These are phyloP conservation scores for Drosophila fuyamai DNA, from an alignment of 1,140 invertebrate species.

Conservation along the genomic window DNA sequence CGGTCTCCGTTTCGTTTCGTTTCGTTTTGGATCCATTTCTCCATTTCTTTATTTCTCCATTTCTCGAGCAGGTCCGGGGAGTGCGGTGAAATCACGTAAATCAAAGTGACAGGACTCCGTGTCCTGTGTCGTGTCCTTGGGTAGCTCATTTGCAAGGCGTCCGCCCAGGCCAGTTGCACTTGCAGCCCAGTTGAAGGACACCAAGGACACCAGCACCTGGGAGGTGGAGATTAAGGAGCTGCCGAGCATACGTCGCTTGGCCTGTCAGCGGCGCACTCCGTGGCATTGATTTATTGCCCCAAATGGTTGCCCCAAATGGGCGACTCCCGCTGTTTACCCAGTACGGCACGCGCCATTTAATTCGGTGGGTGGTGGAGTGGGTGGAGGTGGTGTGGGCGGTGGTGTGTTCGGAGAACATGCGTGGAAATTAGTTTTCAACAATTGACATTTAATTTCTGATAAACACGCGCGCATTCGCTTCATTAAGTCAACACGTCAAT, in stretches of 20 bases:
- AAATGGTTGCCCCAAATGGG: conserved; percentile 6
- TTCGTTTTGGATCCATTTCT: no score
- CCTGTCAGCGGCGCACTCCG: conserved; percentile 58
- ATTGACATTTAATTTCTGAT: conserved; percentile 84
- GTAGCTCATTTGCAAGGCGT: conserved; percentile 31
- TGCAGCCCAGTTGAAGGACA: conserved; percentile 31
- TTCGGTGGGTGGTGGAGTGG: conserved; percentile 4
- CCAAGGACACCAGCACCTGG: conserved; percentile 14
- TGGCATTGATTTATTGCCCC: conserved; percentile 66
- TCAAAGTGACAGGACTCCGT: conserved; percentile 65
- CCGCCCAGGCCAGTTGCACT: conserved; percentile 22
- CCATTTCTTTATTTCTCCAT: no score
- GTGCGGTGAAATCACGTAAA: conserved; percentile 62
- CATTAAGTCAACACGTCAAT: conserved; percentile 80
- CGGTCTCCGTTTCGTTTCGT: conserved; percentile 8
- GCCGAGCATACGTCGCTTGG: conserved; percentile 43
- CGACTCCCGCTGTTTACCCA: conserved; percentile 34
- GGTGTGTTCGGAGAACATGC: conserved; percentile 14
- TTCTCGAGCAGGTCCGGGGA: background rate
- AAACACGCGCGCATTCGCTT: conserved; percentile 75
- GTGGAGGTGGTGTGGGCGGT: background rate
- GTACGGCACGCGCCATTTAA: conserved; percentile 71
- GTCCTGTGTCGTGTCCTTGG: conserved; percentile 27
- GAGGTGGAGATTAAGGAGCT: conserved; percentile 36
- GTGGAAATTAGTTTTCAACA: conserved; percentile 80